Conservation (phyloP, 2,888 invertebrate genomes). For the Leptinotarsa juncta region DNA sequence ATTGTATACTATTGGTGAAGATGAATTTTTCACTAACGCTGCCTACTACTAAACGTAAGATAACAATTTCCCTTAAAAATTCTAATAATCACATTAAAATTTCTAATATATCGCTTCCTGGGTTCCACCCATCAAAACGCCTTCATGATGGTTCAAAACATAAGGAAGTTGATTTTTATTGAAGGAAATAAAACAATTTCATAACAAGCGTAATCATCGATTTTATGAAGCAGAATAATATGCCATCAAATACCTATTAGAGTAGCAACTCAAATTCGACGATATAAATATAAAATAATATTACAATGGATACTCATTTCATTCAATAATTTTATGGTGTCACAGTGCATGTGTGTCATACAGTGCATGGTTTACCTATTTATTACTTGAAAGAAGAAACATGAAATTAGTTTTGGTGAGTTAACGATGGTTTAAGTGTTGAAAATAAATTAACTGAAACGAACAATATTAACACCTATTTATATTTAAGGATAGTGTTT, state of each 20-base stretch:
- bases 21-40: neutral
- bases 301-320: constrained; percentile 23
- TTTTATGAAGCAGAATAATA: constrained; percentile 32
- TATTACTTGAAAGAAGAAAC: neutral
- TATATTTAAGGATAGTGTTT: no score
- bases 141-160: constrained; percentile 23
- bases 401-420: constrained; percentile 38
- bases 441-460: neutral
- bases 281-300: constrained; percentile 37
- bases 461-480: no score
- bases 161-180: constrained; percentile 32
- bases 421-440: neutral
- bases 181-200: constrained; percentile 30
- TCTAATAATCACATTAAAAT: constrained; percentile 19
- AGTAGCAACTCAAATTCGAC: constrained; percentile 16
- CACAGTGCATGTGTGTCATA: constrained; percentile 13
- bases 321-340: constrained; percentile 16
- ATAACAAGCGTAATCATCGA: constrained; percentile 28
- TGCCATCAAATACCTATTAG: constrained; percentile 29
- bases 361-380: constrained; percentile 8
- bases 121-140: constrained; percentile 18
- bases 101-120: constrained; percentile 36
- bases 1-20: no score
- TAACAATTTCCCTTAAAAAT: constrained; percentile 12
- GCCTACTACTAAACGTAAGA: neutral